Base-by-base conservation (phyloP, 1,140 invertebrate species). In the Sycophila sp. region DNA sequence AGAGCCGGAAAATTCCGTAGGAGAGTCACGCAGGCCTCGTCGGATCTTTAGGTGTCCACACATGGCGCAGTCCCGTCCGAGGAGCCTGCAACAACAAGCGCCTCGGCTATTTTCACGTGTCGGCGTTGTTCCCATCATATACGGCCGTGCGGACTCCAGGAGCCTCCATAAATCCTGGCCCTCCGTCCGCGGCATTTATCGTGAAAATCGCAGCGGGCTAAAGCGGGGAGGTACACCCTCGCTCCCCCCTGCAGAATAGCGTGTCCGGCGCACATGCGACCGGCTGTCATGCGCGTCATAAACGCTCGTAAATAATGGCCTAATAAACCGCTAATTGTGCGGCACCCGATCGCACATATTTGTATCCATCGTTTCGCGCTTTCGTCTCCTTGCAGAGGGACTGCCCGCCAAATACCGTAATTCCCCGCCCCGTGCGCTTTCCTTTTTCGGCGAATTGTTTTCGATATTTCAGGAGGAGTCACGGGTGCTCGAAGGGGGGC, bases 281-380 rank as follows among this genome's bases (percentile, higher is more conserved):
- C 13, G 8, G 53, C 26, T 30, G 38, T 60, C 38, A 22, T 10
- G n/a, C 30, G 42, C 45, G 60, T 63, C 45, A 63, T 63, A 63
- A 63, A 51, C 60, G 60, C 45, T 4, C 22, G 49, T 65, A 65
- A 65, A 55, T 65, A 53, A 65, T 40, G 63, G 38, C 40, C 63
- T 53, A 65, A 65, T 65, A 65, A 65, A 65, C 49, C 63, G 30
- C 63, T 65, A 65, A 65, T 65, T 65, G 63, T 55, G 17, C 36
- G 45, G 45, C 59, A 17, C 17, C 26, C 8, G 42, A 17, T 5
- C 10, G 24, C 34, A 10, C 15, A n/a, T 36, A 58, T 58, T 58
- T 58, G 55, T 58, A 58, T 58, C 55, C 28, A 58, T 58, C 55
- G 28, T 58, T 58, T 58, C 11, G 2, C 32, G 55, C 28, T 58